Base-by-base conservation (phyloP, 2,113 vertebrate species). In the Setophaga kirtlandii region DNA sequence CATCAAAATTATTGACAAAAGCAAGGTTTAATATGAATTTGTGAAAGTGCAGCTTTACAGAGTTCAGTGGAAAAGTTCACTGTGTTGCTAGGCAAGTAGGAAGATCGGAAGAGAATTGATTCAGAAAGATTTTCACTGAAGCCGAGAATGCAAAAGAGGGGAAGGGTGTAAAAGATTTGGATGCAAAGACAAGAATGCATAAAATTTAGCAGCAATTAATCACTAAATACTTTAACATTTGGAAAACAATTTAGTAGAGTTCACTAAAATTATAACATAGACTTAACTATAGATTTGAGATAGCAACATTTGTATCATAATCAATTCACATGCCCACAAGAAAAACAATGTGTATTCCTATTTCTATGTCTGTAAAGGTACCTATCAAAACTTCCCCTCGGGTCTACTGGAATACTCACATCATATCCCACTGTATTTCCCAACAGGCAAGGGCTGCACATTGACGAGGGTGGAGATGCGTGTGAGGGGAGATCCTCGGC, bases 401-500 rank as follows among this genome's bases (percentile, higher is more conserved):
- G 30, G 10, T 56, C 56, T 28, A 30, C 50, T 49, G 60, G 56
- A 65, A 49, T 19, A 19, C 37, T 39, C 37, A 39, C 17, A 12
- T n/a, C 30, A 56, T 12, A 49, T n/a, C 10, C 19, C 58, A 8
- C 22, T 18, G 28, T 5, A 5, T 33, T 37, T 63, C 49, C 68
- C n/a, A 47, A 2, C 4, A 56, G 50, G 3, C n/a, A 39, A 12
- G 50, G 23, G 28, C 1, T 56, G 50, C 12, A 4, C 1, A 0
- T 2, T 19, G 42, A 41, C 41, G n/a, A 56, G 19, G 0, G 1
- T n/a, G 41, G 50, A 47, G 59, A 12, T 28, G 15, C 28, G 23
- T 41, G 7, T n/a, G 49, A 27, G 15, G 11, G 11, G 18, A 2
- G 2, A 5, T 46, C 39, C 28, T 47, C 47, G 18, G 7, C 59